phyloP scores from a whole-genome alignment of 2,113 vertebrate genomes.

The Leucoraja erinaceus region DNA sequence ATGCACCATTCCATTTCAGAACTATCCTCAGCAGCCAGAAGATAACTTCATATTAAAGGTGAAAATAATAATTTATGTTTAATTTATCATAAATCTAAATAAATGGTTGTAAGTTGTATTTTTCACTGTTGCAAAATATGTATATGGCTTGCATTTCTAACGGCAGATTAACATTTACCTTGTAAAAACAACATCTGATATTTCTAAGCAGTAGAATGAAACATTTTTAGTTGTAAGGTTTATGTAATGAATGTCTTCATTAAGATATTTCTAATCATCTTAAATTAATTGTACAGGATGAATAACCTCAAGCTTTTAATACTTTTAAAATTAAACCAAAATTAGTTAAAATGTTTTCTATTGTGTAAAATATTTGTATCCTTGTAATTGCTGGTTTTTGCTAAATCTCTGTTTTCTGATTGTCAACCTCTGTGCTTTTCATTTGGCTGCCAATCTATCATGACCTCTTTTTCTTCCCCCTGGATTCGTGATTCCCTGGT shows the following conservation, averaged over 20 bases:
- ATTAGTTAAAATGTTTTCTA: neutral
- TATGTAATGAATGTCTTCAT: neutral
- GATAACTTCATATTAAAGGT: conserved; percentile 85
- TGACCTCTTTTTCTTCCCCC: neutral
- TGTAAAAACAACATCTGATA: neutral
- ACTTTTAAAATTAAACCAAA: neutral
- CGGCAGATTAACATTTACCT: conserved; percentile 58
- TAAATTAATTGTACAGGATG: too few species aligned
- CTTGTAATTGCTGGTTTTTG: neutral
- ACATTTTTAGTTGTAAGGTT: neutral
- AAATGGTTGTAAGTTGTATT: conserved; percentile 57
- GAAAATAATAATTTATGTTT: conserved; percentile 71
- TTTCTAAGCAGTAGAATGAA: neutral
- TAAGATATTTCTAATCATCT: neutral
- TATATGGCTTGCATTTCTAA: conserved; percentile 47
- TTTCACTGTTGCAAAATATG: conserved; percentile 55
- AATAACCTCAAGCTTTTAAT: too few species aligned
- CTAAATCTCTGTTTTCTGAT: neutral
- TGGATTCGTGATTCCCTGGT: neutral
- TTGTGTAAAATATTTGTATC: too few species aligned
- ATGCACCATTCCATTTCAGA: conserved; percentile 62
- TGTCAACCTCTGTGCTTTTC: neutral
- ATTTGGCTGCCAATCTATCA: neutral
- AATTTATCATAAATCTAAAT: conserved; percentile 68
- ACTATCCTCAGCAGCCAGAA: conserved; percentile 65